Base-by-base conservation (phyloP, 1,140 invertebrate genomes). In the Drosophila takahashii region DNA sequence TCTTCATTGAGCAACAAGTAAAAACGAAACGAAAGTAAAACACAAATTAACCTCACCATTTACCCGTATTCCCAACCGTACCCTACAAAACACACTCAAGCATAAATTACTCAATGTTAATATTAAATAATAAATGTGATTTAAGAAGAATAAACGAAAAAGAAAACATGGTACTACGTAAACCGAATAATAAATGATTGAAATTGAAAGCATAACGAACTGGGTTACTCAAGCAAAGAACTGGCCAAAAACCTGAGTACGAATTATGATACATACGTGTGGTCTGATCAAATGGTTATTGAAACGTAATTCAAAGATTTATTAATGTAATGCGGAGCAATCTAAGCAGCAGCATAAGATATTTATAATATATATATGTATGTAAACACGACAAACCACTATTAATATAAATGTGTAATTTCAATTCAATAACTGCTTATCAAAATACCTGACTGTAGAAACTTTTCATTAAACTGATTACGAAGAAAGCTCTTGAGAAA, bases 51-150 rank as follows among this genome's bases (percentile, higher is more conserved):
- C 62, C 45, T 59, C 56, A 81, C 66, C 75, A 65, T 52, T 52
- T 75, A 78, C 75, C 77, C 62, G 64, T 62, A 61, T 18, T 36
- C 36, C 53, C 64, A 42, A 42, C 66, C 42, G 57, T 57, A 74
- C 34, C 48, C 74, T 53, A 73, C 77, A 51, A 22, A 22, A 22
- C 22, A 81, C 75, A 87, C 84, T 86, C 83, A 83, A 79, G 50
- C 73, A 79, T 87, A 89, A 89, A 79, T 89, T 89, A 87, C 83
- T 87, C 83, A 87, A 87, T 87, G 83, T 87, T 87, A 83, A 83
- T 83, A 83, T 83, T 75, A 80, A 79, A 70, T 86, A 87, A 87
- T 87, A 87, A 89, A 89, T 87, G 83, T 87, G 83, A 87, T 87
- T 87, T 87, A 87, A 89, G 84, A 64, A 79, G 61, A 76, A 76